Evolutionary conservation across 2,888 invertebrate genomes (phyloP).

Genomic region (Watsonalla cultraria): DNA sequence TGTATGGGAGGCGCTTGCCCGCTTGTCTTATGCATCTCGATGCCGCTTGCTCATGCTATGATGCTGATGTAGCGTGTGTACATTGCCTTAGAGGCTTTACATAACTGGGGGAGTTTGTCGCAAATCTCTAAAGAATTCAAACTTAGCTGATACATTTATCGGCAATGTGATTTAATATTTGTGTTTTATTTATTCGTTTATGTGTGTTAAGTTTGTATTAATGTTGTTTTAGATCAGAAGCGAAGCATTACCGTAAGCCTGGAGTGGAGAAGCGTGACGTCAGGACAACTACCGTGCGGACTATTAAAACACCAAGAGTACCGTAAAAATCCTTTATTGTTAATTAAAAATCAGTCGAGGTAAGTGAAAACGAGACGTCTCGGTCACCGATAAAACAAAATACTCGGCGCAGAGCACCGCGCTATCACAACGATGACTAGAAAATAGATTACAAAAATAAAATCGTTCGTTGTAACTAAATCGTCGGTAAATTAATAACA

Average conservation of each 20-base stretch:
- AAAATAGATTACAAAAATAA: constrained; percentile 39
- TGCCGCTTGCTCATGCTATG: constrained; percentile 59
- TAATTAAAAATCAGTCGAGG: constrained; percentile 75
- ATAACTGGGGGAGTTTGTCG: too few species aligned
- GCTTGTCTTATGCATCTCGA: constrained; percentile 39
- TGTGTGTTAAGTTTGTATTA: constrained; percentile 34
- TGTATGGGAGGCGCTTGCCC: constrained; percentile 27
- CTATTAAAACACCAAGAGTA: constrained; percentile 68
- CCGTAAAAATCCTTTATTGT: constrained; percentile 71
- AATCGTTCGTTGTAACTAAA: constrained; percentile 46
- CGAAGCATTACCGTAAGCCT: constrained; percentile 67
- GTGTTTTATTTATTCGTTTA: constrained; percentile 27
- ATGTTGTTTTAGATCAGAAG: constrained; percentile 50
- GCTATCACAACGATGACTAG: constrained; percentile 63
- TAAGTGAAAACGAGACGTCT: constrained; percentile 67
- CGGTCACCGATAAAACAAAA: constrained; percentile 47
- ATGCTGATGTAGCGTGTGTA: constrained; percentile 47
- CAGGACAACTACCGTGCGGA: constrained; percentile 52
- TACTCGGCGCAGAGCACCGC: constrained; percentile 46
- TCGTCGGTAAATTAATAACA: constrained; percentile 46
- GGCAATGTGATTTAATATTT: constrained; percentile 10
- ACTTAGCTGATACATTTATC: neutral
- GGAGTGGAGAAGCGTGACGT: constrained; percentile 56
- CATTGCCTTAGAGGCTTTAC: constrained; percentile 6
- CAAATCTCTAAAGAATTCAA: neutral